Evolutionary conservation across 2,888 invertebrate genomes (phyloP).

Genomic region (Brachylomia viminalis): DNA sequence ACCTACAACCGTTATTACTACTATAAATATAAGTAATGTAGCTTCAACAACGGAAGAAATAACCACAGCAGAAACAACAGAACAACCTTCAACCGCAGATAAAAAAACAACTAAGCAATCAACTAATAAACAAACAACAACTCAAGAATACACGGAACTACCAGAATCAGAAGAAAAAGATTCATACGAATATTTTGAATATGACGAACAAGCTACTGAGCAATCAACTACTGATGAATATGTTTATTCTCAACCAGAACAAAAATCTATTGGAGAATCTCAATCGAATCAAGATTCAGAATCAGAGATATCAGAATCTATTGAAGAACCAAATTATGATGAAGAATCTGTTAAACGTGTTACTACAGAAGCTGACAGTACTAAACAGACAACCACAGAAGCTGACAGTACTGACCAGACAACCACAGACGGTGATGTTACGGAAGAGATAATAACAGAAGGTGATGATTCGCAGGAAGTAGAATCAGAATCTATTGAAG

Average conservation of each 20-base stretch:
- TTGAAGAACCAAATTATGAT: not conserved
- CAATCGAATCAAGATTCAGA: not conserved
- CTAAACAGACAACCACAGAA: not conserved
- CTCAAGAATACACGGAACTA: not conserved
- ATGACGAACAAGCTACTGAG: not conserved
- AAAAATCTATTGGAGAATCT: not conserved
- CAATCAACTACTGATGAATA: not conserved
- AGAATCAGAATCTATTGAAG: not conserved
- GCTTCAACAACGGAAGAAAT: slow-evolving; percentile 1
- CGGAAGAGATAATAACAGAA: not conserved
- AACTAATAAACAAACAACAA: not conserved
- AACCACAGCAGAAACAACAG: too few relatives aligned
- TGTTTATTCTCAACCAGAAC: not conserved
- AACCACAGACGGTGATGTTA: not conserved
- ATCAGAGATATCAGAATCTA: not conserved
- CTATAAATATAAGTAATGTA: not conserved
- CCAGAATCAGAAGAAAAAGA: not conserved
- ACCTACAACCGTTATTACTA: not conserved
- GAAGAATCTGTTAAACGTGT: not conserved
- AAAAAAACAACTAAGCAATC: not conserved
- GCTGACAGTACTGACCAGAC: not conserved
- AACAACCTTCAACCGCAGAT: not conserved
- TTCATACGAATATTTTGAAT: not conserved
- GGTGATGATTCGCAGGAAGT: not conserved
- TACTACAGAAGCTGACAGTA: not conserved